Percentiles rank a stretch among this genome's conserved stretches.
These are phyloP conservation scores for Strix occidentalis DNA, from an alignment of 2,797 vertebrate genomes.

Conservation along the genomic window DNA sequence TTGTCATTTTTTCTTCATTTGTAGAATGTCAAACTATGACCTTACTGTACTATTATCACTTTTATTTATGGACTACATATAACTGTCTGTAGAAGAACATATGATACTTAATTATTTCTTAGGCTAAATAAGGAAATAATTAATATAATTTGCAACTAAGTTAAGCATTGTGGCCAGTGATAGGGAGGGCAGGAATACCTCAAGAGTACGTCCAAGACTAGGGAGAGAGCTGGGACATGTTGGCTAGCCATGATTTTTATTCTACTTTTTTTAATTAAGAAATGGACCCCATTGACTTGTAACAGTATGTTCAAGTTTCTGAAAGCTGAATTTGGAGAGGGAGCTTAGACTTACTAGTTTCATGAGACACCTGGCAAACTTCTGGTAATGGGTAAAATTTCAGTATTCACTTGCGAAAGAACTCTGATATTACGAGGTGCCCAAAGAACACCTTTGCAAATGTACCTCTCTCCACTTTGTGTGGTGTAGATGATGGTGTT, in stretches of 20 bases:
- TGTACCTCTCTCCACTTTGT: rapidly evolving
- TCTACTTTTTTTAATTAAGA: not conserved
- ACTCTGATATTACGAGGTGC: rapidly evolving
- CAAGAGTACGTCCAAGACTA: not conserved
- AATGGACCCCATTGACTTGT: not conserved
- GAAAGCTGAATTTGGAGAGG: not conserved
- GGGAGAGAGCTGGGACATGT: not conserved
- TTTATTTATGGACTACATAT: not conserved
- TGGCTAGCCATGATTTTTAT: not conserved
- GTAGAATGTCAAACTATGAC: not conserved
- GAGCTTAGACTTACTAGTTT: not conserved
- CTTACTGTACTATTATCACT: not conserved
- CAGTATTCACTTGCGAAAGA: rapidly evolving
- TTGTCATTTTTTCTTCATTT: conserved; percentile 1
- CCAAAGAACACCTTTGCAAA: not conserved
- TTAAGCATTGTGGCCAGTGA: not conserved
- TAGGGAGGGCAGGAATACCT: not conserved
- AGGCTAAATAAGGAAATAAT: not conserved
- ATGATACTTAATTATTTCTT: not conserved
- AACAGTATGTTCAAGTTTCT: not conserved
- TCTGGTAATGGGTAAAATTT: not conserved
- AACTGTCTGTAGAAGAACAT: not conserved
- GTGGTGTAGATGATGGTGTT: not conserved
- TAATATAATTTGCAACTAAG: not conserved
- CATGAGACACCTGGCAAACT: not conserved